Percentiles rank a stretch among this genome's conserved stretches.
Evolutionary conservation across 2,888 invertebrate species (phyloP).

Genomic region (Orgyia antiqua): DNA sequence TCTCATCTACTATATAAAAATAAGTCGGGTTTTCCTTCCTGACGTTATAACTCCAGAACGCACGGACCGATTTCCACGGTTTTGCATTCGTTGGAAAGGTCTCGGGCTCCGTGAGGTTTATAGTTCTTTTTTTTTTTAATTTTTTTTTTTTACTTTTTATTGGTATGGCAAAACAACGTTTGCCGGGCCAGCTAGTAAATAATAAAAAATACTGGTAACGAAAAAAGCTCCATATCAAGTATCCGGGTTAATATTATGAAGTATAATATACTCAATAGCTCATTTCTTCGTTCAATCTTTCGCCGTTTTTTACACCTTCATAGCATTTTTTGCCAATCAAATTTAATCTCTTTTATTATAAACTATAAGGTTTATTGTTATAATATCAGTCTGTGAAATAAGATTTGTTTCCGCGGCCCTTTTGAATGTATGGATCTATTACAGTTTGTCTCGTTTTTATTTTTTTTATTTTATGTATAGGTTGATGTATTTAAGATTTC

Average conservation of each 20-base stretch:
- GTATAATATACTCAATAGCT: constrained; percentile 24
- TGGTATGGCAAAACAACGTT: no score
- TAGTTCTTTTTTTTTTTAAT: no score
- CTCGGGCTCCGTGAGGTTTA: no score
- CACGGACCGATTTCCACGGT: no score
- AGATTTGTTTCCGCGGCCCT: constrained; percentile 39
- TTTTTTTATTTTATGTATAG: constrained; percentile 36
- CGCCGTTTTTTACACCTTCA: constrained; percentile 5
- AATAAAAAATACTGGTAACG: no score
- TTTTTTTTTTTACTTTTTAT: no score
- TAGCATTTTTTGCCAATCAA: constrained; percentile 13
- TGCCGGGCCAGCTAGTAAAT: no score
- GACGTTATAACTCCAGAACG: no score
- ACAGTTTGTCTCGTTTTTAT: constrained; percentile 49
- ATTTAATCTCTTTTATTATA: constrained; percentile 30
- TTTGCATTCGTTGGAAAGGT: no score
- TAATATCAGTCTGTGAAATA: constrained; percentile 11
- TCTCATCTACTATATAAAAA: no score
- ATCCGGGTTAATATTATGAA: constrained; percentile 34
- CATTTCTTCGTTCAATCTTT: constrained; percentile 28
- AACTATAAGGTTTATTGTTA: constrained; percentile 24
- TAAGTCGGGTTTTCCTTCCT: no score
- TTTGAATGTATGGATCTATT: constrained; percentile 67
- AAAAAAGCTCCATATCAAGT: constrained; percentile 36
- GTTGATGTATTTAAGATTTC: constrained; percentile 25